Evolutionary conservation across 2,888 invertebrate genomes (phyloP).

Genomic region (Thymelicus lineola): DNA sequence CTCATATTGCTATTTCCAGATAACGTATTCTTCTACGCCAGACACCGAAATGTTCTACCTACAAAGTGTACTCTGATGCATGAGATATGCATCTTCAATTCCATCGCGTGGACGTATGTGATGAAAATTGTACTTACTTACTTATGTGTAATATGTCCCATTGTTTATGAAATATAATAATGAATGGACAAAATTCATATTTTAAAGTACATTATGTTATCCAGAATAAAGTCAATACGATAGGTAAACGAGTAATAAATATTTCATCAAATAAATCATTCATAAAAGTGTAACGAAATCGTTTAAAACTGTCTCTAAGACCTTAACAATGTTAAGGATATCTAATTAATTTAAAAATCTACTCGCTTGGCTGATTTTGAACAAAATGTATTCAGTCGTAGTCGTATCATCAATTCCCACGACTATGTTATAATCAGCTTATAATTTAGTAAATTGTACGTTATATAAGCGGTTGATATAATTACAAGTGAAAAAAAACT

Average conservation of each 20-base stretch:
- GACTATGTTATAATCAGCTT: not conserved
- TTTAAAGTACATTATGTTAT: too few relatives aligned
- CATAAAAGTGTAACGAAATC: too few relatives aligned
- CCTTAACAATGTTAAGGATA: too few relatives aligned
- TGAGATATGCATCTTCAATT: not conserved
- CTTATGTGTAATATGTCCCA: too few relatives aligned
- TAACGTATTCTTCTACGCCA: slow-evolving; percentile 53
- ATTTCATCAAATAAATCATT: too few relatives aligned
- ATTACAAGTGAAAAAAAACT: slow-evolving; percentile 23
- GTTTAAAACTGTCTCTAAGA: too few relatives aligned
- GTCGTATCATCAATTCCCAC: slow-evolving; percentile 23
- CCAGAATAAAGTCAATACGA: too few relatives aligned
- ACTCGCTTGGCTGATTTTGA: slow-evolving; percentile 1
- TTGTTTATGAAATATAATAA: too few relatives aligned
- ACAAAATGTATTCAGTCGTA: not conserved
- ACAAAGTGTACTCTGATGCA: not conserved
- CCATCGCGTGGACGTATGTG: not conserved
- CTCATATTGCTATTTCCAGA: slow-evolving; percentile 74
- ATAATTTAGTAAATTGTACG: slow-evolving; percentile 7
- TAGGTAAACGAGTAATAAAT: too few relatives aligned
- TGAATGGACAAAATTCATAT: too few relatives aligned
- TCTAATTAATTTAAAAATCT: not conserved
- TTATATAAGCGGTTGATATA: slow-evolving; percentile 7
- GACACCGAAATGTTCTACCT: slow-evolving; percentile 35
- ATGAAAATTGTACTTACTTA: too few relatives aligned